Evolutionary conservation across 2,797 vertebrate genomes (phyloP).

Genomic region (Cacajao melanocephalus): DNA sequence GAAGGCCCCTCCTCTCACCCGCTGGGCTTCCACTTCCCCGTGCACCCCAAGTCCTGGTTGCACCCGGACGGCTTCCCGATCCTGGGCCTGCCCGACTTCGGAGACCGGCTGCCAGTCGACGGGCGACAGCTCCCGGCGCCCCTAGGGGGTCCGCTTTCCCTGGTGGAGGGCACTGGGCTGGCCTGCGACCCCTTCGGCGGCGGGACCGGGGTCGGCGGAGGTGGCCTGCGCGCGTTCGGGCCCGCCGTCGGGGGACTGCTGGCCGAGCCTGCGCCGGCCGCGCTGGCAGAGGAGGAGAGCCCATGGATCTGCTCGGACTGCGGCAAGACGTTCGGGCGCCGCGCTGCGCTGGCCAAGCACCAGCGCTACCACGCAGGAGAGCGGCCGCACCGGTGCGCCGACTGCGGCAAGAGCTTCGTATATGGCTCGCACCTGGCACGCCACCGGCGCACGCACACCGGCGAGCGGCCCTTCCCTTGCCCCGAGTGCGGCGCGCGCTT

Average conservation of each 20-base stretch:
- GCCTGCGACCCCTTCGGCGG: conserved; percentile 54
- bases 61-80: conserved; percentile 66
- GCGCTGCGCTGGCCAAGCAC: conserved; percentile 76
- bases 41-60: conserved; percentile 76
- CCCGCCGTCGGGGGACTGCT: conserved; percentile 38
- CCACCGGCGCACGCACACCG: conserved; percentile 80
- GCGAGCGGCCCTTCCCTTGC: conserved; percentile 78
- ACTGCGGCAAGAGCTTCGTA: conserved; percentile 82
- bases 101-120: conserved; percentile 53
- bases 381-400: conserved; percentile 78
- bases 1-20: conserved; percentile 69
- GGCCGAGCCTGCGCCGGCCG: conserved; percentile 56
- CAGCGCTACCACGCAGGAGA: conserved; percentile 79
- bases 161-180: conserved; percentile 58
- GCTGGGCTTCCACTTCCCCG: conserved; percentile 70
- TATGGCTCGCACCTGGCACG: conserved; percentile 80
- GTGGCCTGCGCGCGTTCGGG: conserved; percentile 46
- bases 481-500: conserved; percentile 78
- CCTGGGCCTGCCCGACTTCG: conserved; percentile 63
- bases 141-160: conserved; percentile 49
- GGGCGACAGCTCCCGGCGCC: conserved; percentile 26
- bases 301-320: conserved; percentile 80
- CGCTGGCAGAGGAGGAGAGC: conserved; percentile 71
- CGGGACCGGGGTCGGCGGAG: not conserved
- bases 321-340: conserved; percentile 77